Evolutionary conservation across 2,888 invertebrate species (phyloP).

Genomic region (Thereva nobilitata): DNA sequence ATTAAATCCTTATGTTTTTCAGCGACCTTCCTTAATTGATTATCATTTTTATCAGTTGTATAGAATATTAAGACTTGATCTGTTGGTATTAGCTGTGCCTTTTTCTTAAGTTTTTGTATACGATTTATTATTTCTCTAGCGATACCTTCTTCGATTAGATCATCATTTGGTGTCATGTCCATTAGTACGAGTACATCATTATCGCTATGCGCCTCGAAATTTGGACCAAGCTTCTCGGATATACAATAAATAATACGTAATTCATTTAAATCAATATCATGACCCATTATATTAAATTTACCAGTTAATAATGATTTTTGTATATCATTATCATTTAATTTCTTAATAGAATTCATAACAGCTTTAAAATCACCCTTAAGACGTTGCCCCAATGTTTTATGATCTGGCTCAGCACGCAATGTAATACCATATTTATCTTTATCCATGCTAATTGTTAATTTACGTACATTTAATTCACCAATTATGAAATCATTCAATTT

Average conservation of each 20-base stretch:
- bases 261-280: slow-evolving; percentile 77
- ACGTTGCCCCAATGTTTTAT: slow-evolving; percentile 79
- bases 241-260: slow-evolving; percentile 70
- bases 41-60: slow-evolving; percentile 58
- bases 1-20: slow-evolving; percentile 75
- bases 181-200: slow-evolving; percentile 87
- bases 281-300: slow-evolving; percentile 73
- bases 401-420: slow-evolving; percentile 92
- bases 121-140: slow-evolving; percentile 95
- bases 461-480: slow-evolving; percentile 90
- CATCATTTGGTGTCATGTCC: slow-evolving; percentile 86
- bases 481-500: slow-evolving; percentile 83
- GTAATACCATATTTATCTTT: slow-evolving; percentile 91
- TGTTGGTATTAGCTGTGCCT: slow-evolving; percentile 87
- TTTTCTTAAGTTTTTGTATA: slow-evolving; percentile 94
- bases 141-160: slow-evolving; percentile 91
- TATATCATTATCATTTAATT: slow-evolving; percentile 76
- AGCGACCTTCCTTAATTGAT: slow-evolving; percentile 71
- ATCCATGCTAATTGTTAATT: slow-evolving; percentile 82
- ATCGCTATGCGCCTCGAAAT: slow-evolving; percentile 90
- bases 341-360: slow-evolving; percentile 80
- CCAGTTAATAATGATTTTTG: slow-evolving; percentile 74
- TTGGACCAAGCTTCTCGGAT: slow-evolving; percentile 59
- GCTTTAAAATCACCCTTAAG: slow-evolving; percentile 89
- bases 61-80: slow-evolving; percentile 87